These are phyloP conservation scores for Thereuonema tuberculata DNA, from an alignment of 1,140 invertebrate genomes.

Conservation along the genomic window DNA sequence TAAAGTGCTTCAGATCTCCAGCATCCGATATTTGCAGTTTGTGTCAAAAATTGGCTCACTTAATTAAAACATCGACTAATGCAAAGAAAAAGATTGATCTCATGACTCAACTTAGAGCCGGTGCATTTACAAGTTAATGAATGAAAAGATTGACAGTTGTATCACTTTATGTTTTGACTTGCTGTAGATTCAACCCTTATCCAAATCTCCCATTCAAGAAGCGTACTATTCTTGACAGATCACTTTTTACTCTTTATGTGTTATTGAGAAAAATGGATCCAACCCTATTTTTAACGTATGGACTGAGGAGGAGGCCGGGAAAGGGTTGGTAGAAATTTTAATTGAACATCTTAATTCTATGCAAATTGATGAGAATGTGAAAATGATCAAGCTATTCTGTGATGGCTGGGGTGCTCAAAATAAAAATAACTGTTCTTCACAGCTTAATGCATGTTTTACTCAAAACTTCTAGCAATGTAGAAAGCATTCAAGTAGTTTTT, in stretches of 20 bases:
- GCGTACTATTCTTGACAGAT: no score
- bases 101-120: conserved; percentile 22
- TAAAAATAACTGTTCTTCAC: neutral
- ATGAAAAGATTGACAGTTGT: conserved; percentile 16
- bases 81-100: no score
- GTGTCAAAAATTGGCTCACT: conserved; percentile 12
- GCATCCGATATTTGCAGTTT: conserved; percentile 16
- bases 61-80: no score
- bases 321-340: neutral
- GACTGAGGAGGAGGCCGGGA: no score
- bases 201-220: no score
- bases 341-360: neutral
- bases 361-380: neutral
- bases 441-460: no score
- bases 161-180: conserved; percentile 27
- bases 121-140: no score
- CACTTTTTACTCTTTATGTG: no score
- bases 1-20: conserved; percentile 18
- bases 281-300: no score
- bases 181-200: conserved; percentile 27
- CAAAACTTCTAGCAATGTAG: no score
- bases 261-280: neutral
- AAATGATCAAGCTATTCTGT: neutral
- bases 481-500: neutral
- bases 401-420: neutral